A percentile compares a stretch with the other conserved stretches of the same genome.
These are phyloP conservation scores for Willowsia nigromaculata DNA, from an alignment of 2,888 invertebrate genomes.

Conservation along the genomic window DNA sequence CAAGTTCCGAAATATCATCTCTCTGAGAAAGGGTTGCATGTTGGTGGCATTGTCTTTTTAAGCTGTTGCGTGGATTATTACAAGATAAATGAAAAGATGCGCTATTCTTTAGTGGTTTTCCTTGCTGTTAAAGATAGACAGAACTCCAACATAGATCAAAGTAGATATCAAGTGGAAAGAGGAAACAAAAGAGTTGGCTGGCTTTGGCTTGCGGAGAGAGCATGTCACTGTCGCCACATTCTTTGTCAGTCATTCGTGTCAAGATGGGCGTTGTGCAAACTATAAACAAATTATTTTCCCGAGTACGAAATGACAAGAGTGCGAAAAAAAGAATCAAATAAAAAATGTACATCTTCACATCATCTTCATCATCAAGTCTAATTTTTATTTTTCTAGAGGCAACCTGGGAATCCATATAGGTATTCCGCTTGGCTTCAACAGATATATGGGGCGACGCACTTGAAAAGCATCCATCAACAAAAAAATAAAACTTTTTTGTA, in stretches of 20 bases:
- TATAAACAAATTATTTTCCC: conserved; percentile 7
- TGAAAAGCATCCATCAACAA: background rate
- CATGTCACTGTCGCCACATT: conserved; percentile 9
- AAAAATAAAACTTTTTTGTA: background rate
- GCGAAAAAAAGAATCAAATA: background rate
- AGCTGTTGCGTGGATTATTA: background rate
- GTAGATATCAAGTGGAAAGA: background rate
- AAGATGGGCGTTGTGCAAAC: background rate
- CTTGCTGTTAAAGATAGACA: background rate
- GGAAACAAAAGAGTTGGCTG: background rate
- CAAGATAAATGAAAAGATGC: background rate
- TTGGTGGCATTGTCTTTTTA: background rate
- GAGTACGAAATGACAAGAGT: background rate
- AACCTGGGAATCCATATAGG: background rate
- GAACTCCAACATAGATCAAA: background rate
- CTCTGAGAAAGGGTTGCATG: background rate
- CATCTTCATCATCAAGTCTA: background rate
- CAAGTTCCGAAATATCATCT: background rate
- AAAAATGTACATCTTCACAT: background rate
- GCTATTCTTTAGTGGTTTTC: background rate
- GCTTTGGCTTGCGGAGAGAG: background rate
- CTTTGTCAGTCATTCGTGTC: conserved; percentile 18
- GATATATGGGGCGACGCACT: background rate
- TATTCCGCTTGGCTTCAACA: background rate
- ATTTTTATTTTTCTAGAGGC: background rate